These are phyloP conservation scores for Silurus meridionalis DNA, from an alignment of 2,113 vertebrate genomes.

Conservation along the genomic window DNA sequence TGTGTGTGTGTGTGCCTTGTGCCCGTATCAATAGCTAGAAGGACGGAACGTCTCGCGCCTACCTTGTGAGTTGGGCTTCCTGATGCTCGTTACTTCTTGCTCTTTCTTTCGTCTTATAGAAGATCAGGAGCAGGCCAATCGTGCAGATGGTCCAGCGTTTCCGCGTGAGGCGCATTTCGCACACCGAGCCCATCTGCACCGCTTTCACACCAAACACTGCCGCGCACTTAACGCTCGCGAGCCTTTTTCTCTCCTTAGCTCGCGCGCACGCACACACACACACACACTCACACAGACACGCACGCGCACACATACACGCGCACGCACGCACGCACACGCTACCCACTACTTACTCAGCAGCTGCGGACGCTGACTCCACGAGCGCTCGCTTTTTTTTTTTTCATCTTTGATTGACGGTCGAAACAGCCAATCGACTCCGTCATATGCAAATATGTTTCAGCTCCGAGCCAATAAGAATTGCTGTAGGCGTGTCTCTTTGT, in stretches of 20 bases:
- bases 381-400: slow-evolving; percentile 14
- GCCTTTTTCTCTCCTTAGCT: neutral
- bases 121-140: slow-evolving; percentile 84
- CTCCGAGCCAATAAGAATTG: slow-evolving; percentile 29
- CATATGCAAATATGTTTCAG: slow-evolving; percentile 38
- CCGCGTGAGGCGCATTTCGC: slow-evolving; percentile 81
- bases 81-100: slow-evolving; percentile 78
- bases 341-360: slow-evolving; percentile 53
- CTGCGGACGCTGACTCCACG: slow-evolving; percentile 39
- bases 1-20: neutral
- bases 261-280: neutral
- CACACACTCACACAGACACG: neutral
- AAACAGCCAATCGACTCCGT: slow-evolving; percentile 43
- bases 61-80: slow-evolving; percentile 77
- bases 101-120: slow-evolving; percentile 87
- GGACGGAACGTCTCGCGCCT: slow-evolving; percentile 58
- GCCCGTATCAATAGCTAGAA: slow-evolving; percentile 34
- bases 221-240: slow-evolving; percentile 16
- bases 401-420: slow-evolving; percentile 38
- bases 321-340: slow-evolving; percentile 16
- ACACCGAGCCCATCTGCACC: slow-evolving; percentile 24
- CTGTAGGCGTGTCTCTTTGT: slow-evolving; percentile 40
- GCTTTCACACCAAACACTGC: slow-evolving; percentile 24
- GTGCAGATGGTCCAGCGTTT: slow-evolving; percentile 86
- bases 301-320: neutral